Conservation (phyloP, 1,140 invertebrate species). For the Mercenaria mercenaria region DNA sequence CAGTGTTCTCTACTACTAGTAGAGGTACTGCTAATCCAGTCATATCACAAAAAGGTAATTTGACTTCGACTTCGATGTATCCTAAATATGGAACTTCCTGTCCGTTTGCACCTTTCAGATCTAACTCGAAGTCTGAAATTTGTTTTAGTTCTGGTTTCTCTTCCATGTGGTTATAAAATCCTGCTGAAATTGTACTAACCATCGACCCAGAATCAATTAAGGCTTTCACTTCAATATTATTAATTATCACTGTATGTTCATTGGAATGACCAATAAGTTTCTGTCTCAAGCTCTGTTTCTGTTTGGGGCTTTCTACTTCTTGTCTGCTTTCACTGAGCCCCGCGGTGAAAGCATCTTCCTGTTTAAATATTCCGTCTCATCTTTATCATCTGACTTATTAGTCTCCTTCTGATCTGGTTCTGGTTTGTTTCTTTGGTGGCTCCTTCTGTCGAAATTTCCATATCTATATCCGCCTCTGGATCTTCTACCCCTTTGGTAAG, state of each 20-base stretch:
- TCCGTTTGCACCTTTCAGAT: not conserved
- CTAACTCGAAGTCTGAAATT: not conserved
- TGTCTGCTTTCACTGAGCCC: not conserved
- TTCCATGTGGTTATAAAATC: not conserved
- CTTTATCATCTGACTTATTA: too few species aligned
- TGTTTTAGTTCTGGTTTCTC: not conserved
- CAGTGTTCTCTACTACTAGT: not conserved
- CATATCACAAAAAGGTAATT: not conserved
- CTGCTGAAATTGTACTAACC: not conserved
- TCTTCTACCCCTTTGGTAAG: not conserved
- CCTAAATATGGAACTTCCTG: not conserved
- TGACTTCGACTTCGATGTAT: not conserved
- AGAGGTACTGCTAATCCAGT: not conserved
- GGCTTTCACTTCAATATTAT: not conserved
- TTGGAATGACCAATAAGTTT: not conserved
- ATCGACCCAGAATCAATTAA: not conserved
- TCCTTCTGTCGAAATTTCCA: not conserved
- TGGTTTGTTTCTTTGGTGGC: not conserved
- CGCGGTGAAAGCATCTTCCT: not conserved
- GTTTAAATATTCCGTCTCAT: too few species aligned
- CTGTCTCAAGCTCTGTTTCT: not conserved
- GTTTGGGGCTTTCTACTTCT: not conserved
- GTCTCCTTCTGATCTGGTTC: not conserved
- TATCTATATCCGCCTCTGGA: not conserved
- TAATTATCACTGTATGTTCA: not conserved